Conservation (phyloP, 2,888 invertebrate species). For the Drosophila lutescens region DNA sequence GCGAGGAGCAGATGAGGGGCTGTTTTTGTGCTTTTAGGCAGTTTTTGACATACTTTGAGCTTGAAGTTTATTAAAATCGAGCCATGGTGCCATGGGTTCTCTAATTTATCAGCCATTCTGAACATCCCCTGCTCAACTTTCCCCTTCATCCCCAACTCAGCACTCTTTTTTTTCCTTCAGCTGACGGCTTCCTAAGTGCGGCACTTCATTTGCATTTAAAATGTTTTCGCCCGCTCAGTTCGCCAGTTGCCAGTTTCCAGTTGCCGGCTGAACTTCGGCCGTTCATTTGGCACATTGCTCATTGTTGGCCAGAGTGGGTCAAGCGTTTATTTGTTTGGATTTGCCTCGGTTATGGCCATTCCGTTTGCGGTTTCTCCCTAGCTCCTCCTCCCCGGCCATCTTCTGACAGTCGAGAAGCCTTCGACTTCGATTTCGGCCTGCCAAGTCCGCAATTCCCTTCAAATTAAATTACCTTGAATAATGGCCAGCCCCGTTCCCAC, state of each 20-base stretch:
- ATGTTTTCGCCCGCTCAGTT: constrained; percentile 70
- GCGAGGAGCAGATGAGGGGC: constrained; percentile 3
- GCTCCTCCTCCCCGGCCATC: neutral
- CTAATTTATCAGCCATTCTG: constrained; percentile 64
- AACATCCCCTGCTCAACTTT: constrained; percentile 17
- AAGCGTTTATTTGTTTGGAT: constrained; percentile 57
- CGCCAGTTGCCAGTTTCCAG: constrained; percentile 17
- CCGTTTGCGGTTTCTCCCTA: constrained; percentile 10
- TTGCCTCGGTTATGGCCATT: constrained; percentile 34
- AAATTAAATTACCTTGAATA: constrained; percentile 65
- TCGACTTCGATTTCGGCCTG: constrained; percentile 44
- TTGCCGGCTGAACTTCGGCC: constrained; percentile 59
- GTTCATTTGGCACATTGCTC: constrained; percentile 76
- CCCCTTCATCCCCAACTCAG: neutral
- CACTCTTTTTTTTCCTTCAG: constrained; percentile 18
- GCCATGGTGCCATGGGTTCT: constrained; percentile 22
- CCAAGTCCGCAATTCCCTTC: constrained; percentile 43
- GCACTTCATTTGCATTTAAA: constrained; percentile 78
- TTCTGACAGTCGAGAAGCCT: constrained; percentile 23
- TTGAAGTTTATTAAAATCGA: constrained; percentile 63
- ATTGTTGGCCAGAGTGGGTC: constrained; percentile 71
- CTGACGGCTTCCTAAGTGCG: constrained; percentile 68
- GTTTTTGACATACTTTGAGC: constrained; percentile 50
- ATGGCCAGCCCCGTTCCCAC: constrained; percentile 26
- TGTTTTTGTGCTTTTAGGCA: constrained; percentile 50